These are phyloP conservation scores for Osmerus mordax DNA, from an alignment of 2,113 vertebrate species.

Conservation along the genomic window DNA sequence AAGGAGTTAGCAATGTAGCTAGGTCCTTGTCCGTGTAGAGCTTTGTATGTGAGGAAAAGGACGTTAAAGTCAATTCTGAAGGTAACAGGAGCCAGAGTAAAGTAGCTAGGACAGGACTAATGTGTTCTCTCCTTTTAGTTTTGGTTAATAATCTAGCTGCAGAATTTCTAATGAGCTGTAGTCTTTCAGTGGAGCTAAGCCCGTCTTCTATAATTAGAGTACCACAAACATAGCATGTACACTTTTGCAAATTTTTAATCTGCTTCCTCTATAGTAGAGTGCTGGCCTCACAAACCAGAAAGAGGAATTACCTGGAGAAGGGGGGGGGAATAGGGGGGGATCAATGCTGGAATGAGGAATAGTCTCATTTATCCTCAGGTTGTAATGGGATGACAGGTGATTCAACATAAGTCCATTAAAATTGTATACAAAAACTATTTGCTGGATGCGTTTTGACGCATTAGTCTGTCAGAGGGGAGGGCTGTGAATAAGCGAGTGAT, in stretches of 20 bases:
- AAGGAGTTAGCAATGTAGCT: too few species aligned
- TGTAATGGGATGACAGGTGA: constrained; percentile 38
- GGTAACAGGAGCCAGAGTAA: too few species aligned
- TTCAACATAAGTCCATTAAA: constrained; percentile 46
- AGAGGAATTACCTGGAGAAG: constrained; percentile 15
- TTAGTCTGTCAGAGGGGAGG: neutral
- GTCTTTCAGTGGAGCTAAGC: constrained; percentile 1
- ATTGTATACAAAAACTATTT: constrained; percentile 27
- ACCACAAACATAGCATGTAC: constrained; percentile 37
- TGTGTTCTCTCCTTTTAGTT: too few species aligned
- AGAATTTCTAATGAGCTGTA: too few species aligned
- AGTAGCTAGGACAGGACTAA: too few species aligned
- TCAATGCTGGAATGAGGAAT: constrained; percentile 22
- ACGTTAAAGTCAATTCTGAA: too few species aligned
- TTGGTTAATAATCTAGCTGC: too few species aligned
- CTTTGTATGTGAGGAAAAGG: too few species aligned
- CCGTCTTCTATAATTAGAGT: constrained; percentile 33
- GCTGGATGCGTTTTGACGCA: constrained; percentile 7
- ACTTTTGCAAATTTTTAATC: constrained; percentile 45
- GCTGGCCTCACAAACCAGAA: constrained; percentile 15
- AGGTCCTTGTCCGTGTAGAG: too few species aligned
- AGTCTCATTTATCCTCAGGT: constrained; percentile 14
- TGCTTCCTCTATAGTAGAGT: constrained; percentile 10
- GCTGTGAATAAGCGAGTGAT: neutral
- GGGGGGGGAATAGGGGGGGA: neutral